A percentile compares a stretch with the other conserved stretches of the same genome.
Conservation (phyloP, 2,113 vertebrate genomes). For the Pterocles orientalis region DNA sequence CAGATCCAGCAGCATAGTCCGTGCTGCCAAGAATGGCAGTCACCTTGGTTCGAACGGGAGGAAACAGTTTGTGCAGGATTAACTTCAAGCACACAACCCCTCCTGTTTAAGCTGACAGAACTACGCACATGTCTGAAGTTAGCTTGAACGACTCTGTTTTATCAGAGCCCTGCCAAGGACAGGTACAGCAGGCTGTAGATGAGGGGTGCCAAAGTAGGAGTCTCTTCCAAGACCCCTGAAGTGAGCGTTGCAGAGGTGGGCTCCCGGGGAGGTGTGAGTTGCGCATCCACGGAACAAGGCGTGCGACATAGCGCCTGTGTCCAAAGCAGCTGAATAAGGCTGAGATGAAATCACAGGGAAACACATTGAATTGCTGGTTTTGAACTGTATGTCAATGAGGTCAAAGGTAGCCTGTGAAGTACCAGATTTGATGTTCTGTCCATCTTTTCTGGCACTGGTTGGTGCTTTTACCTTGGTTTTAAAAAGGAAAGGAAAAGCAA, state of each 20-base stretch:
- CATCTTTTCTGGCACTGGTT: neutral
- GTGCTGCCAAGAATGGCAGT: neutral
- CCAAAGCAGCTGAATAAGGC: neutral
- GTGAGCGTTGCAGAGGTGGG: neutral
- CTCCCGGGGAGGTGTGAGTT: neutral
- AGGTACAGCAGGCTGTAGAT: neutral
- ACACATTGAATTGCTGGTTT: neutral
- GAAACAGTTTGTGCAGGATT: neutral
- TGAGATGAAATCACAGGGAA: neutral
- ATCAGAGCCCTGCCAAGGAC: neutral
- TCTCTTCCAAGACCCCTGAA: fast-evolving
- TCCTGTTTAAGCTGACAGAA: neutral
- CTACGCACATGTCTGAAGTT: neutral
- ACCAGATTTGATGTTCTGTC: neutral
- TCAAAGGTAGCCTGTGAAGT: neutral
- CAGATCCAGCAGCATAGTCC: neutral
- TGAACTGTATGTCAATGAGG: neutral
- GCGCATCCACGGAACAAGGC: fast-evolving
- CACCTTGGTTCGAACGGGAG: neutral
- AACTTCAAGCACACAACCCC: neutral
- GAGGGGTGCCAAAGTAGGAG: neutral
- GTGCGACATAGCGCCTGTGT: fast-evolving
- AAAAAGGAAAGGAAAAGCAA: neutral
- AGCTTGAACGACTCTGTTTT: no score
- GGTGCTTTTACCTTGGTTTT: neutral